Percentiles rank a stretch among this genome's conserved stretches.
Conservation (phyloP, 2,797 vertebrate species). For the Alcedo quadribrachys region DNA sequence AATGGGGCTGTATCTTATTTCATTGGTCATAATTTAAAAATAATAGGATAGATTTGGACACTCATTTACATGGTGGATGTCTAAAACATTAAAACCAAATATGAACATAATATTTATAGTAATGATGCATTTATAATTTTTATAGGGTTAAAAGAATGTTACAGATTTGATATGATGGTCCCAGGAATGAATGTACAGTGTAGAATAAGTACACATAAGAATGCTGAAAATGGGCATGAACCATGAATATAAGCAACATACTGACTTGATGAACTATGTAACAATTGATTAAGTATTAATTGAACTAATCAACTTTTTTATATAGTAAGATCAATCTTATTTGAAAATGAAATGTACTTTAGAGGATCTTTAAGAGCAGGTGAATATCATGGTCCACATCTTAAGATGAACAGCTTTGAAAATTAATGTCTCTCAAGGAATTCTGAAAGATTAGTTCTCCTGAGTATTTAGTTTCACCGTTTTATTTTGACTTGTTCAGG, state of each 20-base stretch:
- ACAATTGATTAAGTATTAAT: not conserved
- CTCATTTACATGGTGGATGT: not conserved
- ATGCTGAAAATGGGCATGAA: not conserved
- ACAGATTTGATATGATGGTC: not conserved
- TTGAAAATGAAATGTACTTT: not conserved
- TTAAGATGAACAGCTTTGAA: not conserved
- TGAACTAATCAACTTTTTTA: not conserved
- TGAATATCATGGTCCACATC: not conserved
- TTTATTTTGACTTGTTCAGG: constrained; percentile 4
- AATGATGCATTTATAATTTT: not conserved
- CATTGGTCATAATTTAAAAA: not conserved
- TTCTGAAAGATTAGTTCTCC: not conserved
- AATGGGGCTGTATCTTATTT: not conserved
- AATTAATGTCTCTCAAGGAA: not conserved
- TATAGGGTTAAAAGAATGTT: not conserved
- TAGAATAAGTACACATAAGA: not conserved
- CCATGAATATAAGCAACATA: not conserved
- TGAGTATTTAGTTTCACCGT: not conserved
- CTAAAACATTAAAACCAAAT: not conserved
- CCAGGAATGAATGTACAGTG: not conserved
- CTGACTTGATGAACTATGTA: not conserved
- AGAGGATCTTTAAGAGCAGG: not conserved
- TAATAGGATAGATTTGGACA: not conserved
- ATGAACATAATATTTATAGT: not conserved
- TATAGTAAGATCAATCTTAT: not conserved